Evolutionary conservation across 2,797 vertebrate genomes (phyloP).

Genomic region (Malacoraja senta): DNA sequence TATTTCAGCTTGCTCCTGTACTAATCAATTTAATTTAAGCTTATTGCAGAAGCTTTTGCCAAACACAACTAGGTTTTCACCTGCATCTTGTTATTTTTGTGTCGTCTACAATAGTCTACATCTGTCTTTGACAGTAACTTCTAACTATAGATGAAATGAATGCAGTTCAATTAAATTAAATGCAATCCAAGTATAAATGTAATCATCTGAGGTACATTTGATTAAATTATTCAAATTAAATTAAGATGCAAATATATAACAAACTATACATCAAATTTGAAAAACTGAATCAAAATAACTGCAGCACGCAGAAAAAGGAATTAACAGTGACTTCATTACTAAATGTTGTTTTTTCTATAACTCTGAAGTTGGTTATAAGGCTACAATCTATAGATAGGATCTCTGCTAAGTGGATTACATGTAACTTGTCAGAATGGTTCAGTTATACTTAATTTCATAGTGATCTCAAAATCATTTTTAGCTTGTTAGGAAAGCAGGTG

Average conservation of each 20-base stretch:
- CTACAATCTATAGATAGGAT: neutral
- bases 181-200: neutral
- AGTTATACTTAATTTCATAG: neutral
- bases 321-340: neutral
- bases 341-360: neutral
- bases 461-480: neutral
- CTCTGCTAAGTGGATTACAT: neutral
- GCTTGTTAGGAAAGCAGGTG: neutral
- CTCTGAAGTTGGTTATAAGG: neutral
- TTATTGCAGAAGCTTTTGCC: conserved; percentile 21
- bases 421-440: neutral
- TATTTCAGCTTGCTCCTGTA: conserved; percentile 36
- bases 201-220: neutral
- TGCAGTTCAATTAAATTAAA: conserved; percentile 35
- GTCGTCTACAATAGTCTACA: neutral
- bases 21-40: conserved; percentile 6
- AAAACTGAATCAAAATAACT: neutral
- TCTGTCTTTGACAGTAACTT: conserved; percentile 10
- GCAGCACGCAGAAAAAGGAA: neutral
- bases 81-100: conserved; percentile 37
- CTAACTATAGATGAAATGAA: conserved; percentile 2
- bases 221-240: conserved; percentile 38
- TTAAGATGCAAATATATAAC: conserved; percentile 24
- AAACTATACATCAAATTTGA: neutral
- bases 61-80: neutral